A percentile compares a stretch with the other conserved stretches of the same genome.
Evolutionary conservation across 2,113 vertebrate genomes (phyloP).

Genomic region (Petroica traversi): DNA sequence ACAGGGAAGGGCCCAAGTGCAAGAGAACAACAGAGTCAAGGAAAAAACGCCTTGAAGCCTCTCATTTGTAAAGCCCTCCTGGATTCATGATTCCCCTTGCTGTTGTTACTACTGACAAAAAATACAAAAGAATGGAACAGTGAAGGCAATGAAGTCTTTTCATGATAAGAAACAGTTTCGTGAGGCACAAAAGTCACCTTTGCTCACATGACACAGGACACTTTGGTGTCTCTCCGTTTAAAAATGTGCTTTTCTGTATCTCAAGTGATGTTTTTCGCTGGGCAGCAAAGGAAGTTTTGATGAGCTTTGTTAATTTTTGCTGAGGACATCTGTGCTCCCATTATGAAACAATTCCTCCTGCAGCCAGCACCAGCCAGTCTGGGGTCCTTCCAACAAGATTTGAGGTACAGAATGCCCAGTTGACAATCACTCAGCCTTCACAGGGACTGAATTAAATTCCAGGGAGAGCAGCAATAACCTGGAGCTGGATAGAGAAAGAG

Average conservation of each 20-base stretch:
- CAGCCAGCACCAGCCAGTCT: neutral
- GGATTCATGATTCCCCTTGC: neutral
- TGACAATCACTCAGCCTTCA: neutral
- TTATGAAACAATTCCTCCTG: neutral
- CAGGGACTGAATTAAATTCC: neutral
- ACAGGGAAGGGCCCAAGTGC: neutral
- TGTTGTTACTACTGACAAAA: neutral
- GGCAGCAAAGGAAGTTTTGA: neutral
- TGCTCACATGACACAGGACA: neutral
- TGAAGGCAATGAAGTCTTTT: neutral
- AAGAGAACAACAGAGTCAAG: accelerated
- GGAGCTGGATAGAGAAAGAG: no score
- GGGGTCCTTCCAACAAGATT: neutral
- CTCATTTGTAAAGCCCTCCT: neutral
- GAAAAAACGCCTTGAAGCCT: neutral
- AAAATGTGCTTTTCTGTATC: neutral
- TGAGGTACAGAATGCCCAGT: neutral
- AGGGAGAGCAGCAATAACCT: neutral
- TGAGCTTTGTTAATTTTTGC: neutral
- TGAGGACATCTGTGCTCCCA: neutral
- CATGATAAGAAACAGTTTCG: neutral
- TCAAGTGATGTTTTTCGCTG: neutral
- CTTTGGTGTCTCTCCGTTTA: slow-evolving; percentile 1
- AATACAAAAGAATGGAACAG: neutral
- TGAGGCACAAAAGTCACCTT: neutral